Percentiles rank a stretch among this genome's conserved stretches.
phyloP scores from a whole-genome alignment of 2,888 invertebrate species.

The Anticlea derivata region DNA sequence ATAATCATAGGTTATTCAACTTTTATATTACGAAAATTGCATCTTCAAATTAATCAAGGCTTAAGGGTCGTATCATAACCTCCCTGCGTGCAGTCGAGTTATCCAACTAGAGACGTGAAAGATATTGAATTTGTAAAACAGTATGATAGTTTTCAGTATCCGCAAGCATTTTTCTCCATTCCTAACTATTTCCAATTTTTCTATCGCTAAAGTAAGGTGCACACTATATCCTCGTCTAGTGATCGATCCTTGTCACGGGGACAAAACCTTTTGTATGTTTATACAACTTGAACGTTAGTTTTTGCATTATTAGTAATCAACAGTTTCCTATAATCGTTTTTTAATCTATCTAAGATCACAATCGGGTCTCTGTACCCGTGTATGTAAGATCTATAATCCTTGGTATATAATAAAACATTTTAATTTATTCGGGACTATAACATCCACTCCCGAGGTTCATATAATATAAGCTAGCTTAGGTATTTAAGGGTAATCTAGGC shows the following conservation, averaged over 20 bases:
- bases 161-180: conserved; percentile 18
- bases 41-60: no score
- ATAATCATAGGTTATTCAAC: no score
- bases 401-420: conserved; percentile 38
- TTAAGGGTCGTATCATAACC: not conserved
- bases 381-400: conserved; percentile 36
- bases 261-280: conserved; percentile 37
- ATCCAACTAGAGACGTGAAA: no score
- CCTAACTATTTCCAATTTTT: conserved; percentile 17
- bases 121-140: no score
- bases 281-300: conserved; percentile 37
- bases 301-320: conserved; percentile 18
- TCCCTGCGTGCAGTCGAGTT: no score
- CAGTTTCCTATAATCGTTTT: conserved; percentile 22
- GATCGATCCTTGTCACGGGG: conserved; percentile 1
- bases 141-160: no score
- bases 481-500: conserved; percentile 68
- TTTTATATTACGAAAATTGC: no score
- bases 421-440: conserved; percentile 30
- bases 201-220: conserved; percentile 20
- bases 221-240: conserved; percentile 3
- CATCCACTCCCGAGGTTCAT: conserved; percentile 56
- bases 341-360: conserved; percentile 15
- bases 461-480: conserved; percentile 71
- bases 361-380: conserved; percentile 33